Evolutionary conservation across 1,140 invertebrate genomes (phyloP).

Genomic region (Cydia fagiglandana): DNA sequence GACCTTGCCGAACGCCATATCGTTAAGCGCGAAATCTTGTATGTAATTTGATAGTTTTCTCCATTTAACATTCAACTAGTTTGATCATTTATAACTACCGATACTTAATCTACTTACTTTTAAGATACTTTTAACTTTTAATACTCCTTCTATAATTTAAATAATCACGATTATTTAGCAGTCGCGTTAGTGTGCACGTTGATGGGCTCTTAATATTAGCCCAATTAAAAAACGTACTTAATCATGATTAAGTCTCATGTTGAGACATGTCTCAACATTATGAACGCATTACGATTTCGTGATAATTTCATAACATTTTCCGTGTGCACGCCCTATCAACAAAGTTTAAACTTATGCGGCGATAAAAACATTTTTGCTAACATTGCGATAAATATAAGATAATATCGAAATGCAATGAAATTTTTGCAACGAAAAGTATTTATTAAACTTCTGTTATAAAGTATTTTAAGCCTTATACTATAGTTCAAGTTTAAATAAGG

Average conservation of each 20-base stretch:
- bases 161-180: too few relatives aligned
- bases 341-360: conserved; percentile 18
- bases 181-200: too few relatives aligned
- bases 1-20: conserved; percentile 19
- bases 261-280: too few relatives aligned
- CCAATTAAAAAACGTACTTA: too few relatives aligned
- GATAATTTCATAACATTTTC: conserved; percentile 11
- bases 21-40: conserved; percentile 36
- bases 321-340: conserved; percentile 12
- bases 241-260: too few relatives aligned
- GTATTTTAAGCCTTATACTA: not conserved
- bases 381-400: conserved; percentile 19
- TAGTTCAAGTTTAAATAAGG: not conserved
- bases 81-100: not conserved
- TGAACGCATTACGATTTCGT: not conserved
- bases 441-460: not conserved
- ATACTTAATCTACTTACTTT: too few relatives aligned
- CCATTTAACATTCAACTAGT: conserved; percentile 51
- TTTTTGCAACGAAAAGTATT: not conserved
- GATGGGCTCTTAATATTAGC: too few relatives aligned
- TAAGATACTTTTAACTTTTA: too few relatives aligned
- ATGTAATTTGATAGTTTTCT: conserved; percentile 25
- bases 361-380: conserved; percentile 17
- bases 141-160: too few relatives aligned
- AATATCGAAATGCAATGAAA: conserved; percentile 1